Percentiles rank a stretch among this genome's conserved stretches.
phyloP scores from a whole-genome alignment of 2,888 invertebrate species.

The Chesias legatella region DNA sequence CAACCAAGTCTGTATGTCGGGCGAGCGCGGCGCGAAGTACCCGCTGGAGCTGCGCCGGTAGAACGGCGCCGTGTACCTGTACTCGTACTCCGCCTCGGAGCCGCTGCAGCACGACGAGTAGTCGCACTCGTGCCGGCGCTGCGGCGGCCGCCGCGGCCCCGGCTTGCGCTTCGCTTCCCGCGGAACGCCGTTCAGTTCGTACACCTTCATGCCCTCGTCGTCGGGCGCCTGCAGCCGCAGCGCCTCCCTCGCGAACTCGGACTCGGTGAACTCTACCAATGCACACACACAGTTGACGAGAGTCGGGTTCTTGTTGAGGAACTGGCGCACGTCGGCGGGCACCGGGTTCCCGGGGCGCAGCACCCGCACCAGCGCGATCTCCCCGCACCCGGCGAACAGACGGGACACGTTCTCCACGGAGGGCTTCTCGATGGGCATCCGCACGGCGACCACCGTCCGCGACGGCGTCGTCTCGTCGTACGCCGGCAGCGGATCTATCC shows the following conservation, averaged over 20 bases:
- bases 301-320: conserved; percentile 94
- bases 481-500: conserved; percentile 91
- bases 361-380: conserved; percentile 93
- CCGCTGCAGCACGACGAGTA: conserved; percentile 79
- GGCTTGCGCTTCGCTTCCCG: conserved; percentile 88
- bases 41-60: conserved; percentile 70
- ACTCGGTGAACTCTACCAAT: conserved; percentile 93
- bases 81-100: conserved; percentile 73
- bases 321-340: conserved; percentile 94
- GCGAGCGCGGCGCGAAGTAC: conserved; percentile 69
- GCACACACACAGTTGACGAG: conserved; percentile 93
- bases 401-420: conserved; percentile 95
- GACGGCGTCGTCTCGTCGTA: conserved; percentile 96
- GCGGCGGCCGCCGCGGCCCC: conserved; percentile 81
- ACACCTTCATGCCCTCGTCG: conserved; percentile 85
- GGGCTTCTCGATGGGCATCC: conserved; percentile 91
- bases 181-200: conserved; percentile 86
- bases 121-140: conserved; percentile 84
- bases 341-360: conserved; percentile 93
- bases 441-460: conserved; percentile 92
- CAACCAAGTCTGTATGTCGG: conserved; percentile 82
- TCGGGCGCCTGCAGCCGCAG: conserved; percentile 82
- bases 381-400: conserved; percentile 92
- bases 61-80: conserved; percentile 66
- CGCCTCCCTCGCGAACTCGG: conserved; percentile 91